phyloP scores from a whole-genome alignment of 2,888 invertebrate species.

The Polietes domitor region DNA sequence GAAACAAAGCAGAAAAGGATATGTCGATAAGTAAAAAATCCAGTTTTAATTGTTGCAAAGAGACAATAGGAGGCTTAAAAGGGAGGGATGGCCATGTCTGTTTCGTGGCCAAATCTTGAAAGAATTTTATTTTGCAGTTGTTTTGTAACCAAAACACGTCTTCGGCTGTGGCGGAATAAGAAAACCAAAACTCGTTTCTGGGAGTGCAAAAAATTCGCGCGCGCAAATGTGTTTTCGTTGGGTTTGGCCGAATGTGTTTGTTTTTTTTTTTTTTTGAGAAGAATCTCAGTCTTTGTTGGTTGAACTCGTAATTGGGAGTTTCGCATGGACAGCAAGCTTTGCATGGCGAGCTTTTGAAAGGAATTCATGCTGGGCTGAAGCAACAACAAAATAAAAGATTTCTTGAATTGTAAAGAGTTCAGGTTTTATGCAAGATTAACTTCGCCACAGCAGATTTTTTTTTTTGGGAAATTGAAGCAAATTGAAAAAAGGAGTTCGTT shows the following conservation, averaged over 20 bases:
- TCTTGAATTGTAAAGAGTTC: slow-evolving; percentile 48
- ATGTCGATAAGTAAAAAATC: background rate
- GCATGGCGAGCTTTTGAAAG: slow-evolving; percentile 27
- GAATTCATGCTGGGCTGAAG: slow-evolving; percentile 65
- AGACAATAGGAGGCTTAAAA: background rate
- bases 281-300: background rate
- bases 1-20: background rate
- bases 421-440: slow-evolving; percentile 67
- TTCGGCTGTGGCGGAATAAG: background rate
- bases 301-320: slow-evolving; percentile 43
- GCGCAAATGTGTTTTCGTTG: slow-evolving; percentile 36
- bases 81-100: too few species aligned
- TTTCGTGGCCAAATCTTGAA: background rate
- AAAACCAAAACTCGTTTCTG: background rate
- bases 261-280: background rate
- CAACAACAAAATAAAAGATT: slow-evolving; percentile 24
- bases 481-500: background rate
- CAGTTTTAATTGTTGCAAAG: background rate
- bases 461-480: slow-evolving; percentile 38
- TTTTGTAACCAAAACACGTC: background rate
- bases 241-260: background rate
- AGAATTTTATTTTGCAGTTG: background rate
- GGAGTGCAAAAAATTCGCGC: slow-evolving; percentile 19
- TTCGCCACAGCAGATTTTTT: slow-evolving; percentile 39
- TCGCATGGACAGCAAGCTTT: slow-evolving; percentile 29